Evolutionary conservation across 2,797 vertebrate genomes (phyloP), one percentile per base, ranked within the genome.

Genomic region (Mareca penelope): DNA sequence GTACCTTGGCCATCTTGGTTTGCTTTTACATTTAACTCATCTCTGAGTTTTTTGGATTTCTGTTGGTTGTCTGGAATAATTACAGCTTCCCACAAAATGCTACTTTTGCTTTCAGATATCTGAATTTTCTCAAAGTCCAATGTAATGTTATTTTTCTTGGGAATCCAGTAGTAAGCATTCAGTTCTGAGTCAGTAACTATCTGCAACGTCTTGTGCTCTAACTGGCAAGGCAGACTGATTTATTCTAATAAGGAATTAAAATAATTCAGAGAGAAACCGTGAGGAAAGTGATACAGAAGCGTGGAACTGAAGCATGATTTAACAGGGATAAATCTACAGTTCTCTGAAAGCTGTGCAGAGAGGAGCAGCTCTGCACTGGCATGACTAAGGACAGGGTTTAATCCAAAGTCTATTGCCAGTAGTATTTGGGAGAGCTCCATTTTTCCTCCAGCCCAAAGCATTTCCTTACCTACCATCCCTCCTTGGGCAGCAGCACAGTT

Each of bases 171-270:
- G 39, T 57, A 79, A 68, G 53, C 3, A 0, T 85, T 92, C 59
- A 59, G 42, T 40, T 59, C 72, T 60, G 44, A 76, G 64, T 76
- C 84, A 85, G 55, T 91, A 76, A 31, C 28, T 76, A 23, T 26
- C 24, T 93, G n/a, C 46, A 29, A 48, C 2, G 1, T 71, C 40
- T 56, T 88, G 39, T 11, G 16, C 67, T 79, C 67, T 76, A 88
- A 88, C 83, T 53, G 57, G 44, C 75, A 90, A 73, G n/a, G 78
- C 35, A 87, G 60, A 84, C 84, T 8, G 14, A 35, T 87, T 84
- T 79, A n/a, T 88, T 86, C 70, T n/a, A 40, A 11, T 12, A 77
- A 90, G 65, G 19, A 82, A 79, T 81, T 73, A 73, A 88, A 95
- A 71, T 77, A 81, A 84, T 88, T 91, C 64, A 59, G 42, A 87